Base-by-base conservation (phyloP, 2,797 vertebrate genomes). In the Nyctalus aviator region DNA sequence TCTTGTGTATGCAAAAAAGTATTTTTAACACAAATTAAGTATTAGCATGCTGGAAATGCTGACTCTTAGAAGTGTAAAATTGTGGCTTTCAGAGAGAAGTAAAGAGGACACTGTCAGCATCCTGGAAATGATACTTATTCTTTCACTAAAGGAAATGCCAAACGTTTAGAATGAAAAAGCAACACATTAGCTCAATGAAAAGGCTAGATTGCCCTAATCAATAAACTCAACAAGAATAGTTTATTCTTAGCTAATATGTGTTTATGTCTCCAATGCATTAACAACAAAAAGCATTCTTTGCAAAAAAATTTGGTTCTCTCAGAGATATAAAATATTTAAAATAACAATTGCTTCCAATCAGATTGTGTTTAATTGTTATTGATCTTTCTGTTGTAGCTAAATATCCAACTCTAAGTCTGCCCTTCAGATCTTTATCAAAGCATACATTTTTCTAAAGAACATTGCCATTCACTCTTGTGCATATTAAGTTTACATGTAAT, bases 1-100 rank as follows among this genome's bases (percentile, higher is more conserved):
- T 97, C 57, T 95, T 96, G 90, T 93, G 73, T 73, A 89, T 97
- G 23, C 93, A 97, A 89, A 95, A 97, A 95, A 66, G 83, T 97
- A 97, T 98, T 98, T 98, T 98, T 97, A 98, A 97, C 94, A 91
- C 85, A 96, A 97, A 82, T 93, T 96, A 97, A 93, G 89, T 96
- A 95, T 98, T 98, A 97, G 77, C 95, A 97, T 91, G 64, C 81
- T 91, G 78, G 88, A 98, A 98, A 64, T 98, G 97, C 96, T 98
- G 98, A 98, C 88, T 98, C 96, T 93, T 97, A 81, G 41, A 23
- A 96, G 90, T 92, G 62, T 94, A 96, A 97, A 98, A 97, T 95
- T 91, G 84, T 97, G 91, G 96, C 84, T 97, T 98, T 98, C 96
- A 94, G 83, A 87, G 90, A 96, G 91, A 98, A 97, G 93, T 97